phyloP scores from a whole-genome alignment of 2,113 vertebrate species.

The Puffinus mauretanicus region DNA sequence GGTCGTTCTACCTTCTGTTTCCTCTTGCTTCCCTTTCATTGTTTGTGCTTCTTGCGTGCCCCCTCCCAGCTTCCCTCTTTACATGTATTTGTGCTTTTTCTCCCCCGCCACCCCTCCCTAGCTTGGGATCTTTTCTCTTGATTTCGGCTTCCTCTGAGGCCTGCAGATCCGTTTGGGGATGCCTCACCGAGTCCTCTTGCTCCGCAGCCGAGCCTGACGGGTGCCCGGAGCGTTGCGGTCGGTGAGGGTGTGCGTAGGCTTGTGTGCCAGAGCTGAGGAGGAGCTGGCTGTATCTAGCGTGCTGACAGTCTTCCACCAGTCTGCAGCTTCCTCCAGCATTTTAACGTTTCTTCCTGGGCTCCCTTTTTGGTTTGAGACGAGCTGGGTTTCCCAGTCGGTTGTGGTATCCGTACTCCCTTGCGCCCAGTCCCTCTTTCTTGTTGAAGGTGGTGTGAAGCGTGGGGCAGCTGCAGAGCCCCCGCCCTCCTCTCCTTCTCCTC shows the following conservation, averaged over 20 bases:
- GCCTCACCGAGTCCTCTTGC: not conserved
- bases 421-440: not conserved
- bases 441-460: not conserved
- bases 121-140: not conserved
- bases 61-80: conserved; percentile 24
- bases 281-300: not conserved
- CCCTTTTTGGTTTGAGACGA: not conserved
- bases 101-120: fast-evolving
- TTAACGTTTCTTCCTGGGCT: not conserved
- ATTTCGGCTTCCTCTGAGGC: not conserved
- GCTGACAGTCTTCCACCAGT: not conserved
- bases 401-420: not conserved
- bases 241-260: not conserved
- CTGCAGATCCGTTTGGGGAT: not conserved
- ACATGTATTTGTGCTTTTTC: not conserved
- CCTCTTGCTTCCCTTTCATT: conserved; percentile 57
- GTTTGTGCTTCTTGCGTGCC: not conserved
- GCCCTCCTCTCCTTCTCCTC: not conserved
- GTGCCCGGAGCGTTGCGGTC: fast-evolving
- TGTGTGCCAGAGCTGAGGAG: not conserved
- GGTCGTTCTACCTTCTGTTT: conserved; percentile 49
- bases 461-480: not conserved
- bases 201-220: fast-evolving
- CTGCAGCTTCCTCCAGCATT: not conserved
- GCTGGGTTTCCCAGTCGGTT: not conserved